These are phyloP conservation scores for Lepus americanus DNA, from an alignment of 2,113 vertebrate genomes.

Conservation along the genomic window DNA sequence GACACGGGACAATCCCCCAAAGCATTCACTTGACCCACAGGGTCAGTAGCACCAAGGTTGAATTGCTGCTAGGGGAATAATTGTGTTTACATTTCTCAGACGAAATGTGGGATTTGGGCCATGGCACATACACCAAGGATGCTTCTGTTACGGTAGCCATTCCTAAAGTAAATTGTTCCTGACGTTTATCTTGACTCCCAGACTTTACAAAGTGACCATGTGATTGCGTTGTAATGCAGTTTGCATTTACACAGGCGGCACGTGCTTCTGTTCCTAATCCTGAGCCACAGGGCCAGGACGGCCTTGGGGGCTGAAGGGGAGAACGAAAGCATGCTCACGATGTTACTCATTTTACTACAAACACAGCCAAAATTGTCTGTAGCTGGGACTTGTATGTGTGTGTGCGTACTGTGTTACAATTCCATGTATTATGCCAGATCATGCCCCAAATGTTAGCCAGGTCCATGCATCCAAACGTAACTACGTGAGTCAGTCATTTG, in stretches of 20 bases:
- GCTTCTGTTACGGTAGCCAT: background rate
- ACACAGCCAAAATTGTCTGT: background rate
- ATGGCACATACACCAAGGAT: background rate
- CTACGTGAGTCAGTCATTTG: conserved; percentile 20
- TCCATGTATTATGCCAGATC: background rate
- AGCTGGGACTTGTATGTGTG: background rate
- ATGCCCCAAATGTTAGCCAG: conserved; percentile 2
- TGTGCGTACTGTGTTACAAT: background rate
- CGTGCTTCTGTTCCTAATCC: conserved; percentile 9
- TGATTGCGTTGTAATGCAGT: background rate
- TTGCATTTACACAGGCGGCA: conserved; percentile 14
- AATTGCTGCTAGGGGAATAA: background rate
- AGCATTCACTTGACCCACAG: background rate
- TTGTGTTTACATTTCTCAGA: conserved; percentile 40
- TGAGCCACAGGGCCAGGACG: conserved; percentile 48
- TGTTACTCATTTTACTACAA: conserved; percentile 43
- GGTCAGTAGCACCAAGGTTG: background rate
- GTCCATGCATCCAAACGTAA: background rate
- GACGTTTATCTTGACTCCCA: conserved; percentile 26
- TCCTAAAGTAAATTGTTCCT: conserved; percentile 39
- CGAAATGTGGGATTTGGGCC: conserved; percentile 51
- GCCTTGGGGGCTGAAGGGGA: background rate
- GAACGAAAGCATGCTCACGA: background rate
- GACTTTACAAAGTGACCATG: conserved; percentile 54
- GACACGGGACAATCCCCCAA: background rate